Percentiles rank a stretch among this genome's conserved stretches.
Evolutionary conservation across 2,888 invertebrate genomes (phyloP).

Genomic region (Dolomedes plantarius): DNA sequence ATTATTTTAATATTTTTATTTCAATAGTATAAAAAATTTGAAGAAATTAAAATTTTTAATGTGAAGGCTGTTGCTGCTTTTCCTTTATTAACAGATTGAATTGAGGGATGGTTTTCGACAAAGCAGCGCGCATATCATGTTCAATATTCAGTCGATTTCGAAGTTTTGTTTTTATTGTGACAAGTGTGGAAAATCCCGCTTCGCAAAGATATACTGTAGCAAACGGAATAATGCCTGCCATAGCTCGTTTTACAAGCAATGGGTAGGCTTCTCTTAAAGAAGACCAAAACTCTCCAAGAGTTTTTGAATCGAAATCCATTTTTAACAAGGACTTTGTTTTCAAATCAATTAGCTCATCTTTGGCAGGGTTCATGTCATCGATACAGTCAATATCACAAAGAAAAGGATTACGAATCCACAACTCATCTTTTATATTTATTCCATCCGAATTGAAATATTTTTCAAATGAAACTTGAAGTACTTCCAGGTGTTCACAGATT

Average conservation of each 20-base stretch:
- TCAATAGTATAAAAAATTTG: slow-evolving; percentile 41
- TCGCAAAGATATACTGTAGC: slow-evolving; percentile 45
- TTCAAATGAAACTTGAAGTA: slow-evolving; percentile 4
- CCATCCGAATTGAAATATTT: slow-evolving; percentile 51
- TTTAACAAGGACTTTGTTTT: slow-evolving; percentile 46
- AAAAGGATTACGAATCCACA: slow-evolving; percentile 58
- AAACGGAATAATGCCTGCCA: slow-evolving; percentile 46
- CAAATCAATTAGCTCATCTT: slow-evolving; percentile 51
- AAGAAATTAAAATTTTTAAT: slow-evolving; percentile 38
- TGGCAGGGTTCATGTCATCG: slow-evolving; percentile 48
- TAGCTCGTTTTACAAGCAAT: slow-evolving; percentile 21
- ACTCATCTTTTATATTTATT: slow-evolving; percentile 58
- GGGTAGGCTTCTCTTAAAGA: slow-evolving; percentile 29
- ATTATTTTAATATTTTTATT: slow-evolving; percentile 51
- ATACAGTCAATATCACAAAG: slow-evolving; percentile 60
- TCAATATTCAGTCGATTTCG: slow-evolving; percentile 41
- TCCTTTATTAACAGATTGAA: slow-evolving; percentile 45
- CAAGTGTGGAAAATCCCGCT: slow-evolving; percentile 34
- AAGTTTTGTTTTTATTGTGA: slow-evolving; percentile 40
- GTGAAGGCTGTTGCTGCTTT: slow-evolving; percentile 40
- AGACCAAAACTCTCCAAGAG: slow-evolving; percentile 11
- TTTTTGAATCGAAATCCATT: slow-evolving; percentile 33
- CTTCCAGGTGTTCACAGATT: slow-evolving; percentile 8
- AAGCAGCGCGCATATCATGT: slow-evolving; percentile 40
- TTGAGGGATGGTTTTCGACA: slow-evolving; percentile 44